These are phyloP conservation scores for Triplophysa rosa DNA, from an alignment of 2,113 vertebrate species.

Conservation along the genomic window DNA sequence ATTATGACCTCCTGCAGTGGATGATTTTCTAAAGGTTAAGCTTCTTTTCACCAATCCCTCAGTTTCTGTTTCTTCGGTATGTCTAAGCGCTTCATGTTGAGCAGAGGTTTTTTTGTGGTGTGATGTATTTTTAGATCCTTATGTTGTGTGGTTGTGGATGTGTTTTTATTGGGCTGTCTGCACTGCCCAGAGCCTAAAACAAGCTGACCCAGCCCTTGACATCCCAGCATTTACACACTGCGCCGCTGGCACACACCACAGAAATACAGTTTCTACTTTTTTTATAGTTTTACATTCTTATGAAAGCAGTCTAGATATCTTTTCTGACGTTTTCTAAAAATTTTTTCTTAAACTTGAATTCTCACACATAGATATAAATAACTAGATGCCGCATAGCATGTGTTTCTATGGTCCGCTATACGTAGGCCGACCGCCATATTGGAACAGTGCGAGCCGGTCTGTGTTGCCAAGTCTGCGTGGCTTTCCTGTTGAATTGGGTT, in stretches of 20 bases:
- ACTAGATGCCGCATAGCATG: no score
- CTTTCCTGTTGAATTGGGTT: no score
- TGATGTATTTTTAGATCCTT: conserved; percentile 41
- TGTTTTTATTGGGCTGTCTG: conserved; percentile 4
- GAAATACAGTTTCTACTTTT: no score
- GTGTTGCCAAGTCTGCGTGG: no score
- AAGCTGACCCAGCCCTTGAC: conserved; percentile 46
- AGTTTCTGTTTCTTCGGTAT: not conserved
- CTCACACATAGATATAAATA: no score
- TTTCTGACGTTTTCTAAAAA: no score
- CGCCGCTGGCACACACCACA: conserved; percentile 22
- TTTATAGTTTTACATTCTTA: no score
- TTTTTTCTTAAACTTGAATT: not conserved
- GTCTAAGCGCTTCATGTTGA: no score
- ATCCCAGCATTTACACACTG: conserved; percentile 21
- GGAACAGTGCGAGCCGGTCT: no score
- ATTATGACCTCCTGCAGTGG: not conserved
- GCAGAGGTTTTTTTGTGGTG: not conserved
- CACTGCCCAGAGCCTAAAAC: conserved; percentile 34
- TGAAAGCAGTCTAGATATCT: no score
- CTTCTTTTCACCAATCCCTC: not conserved
- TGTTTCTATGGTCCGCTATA: no score
- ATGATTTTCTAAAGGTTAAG: not conserved
- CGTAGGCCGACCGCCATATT: no score
- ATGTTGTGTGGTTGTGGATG: conserved; percentile 35